Evolutionary conservation across 1,140 invertebrate species (phyloP).

Genomic region (Microplitis mediator): DNA sequence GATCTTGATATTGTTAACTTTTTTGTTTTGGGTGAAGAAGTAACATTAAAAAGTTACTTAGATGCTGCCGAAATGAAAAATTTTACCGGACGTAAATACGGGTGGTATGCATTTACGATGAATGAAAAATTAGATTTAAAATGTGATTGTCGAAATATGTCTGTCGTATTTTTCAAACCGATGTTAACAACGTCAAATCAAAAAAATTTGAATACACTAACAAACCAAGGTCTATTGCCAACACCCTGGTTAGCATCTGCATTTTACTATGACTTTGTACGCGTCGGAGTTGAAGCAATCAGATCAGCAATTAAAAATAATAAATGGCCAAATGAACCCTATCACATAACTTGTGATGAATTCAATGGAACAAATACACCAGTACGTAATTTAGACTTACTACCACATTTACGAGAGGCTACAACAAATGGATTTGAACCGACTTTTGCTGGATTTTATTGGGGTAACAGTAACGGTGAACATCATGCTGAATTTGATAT

Average conservation of each 20-base stretch:
- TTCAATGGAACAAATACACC: conserved; percentile 77
- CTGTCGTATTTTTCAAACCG: conserved; percentile 48
- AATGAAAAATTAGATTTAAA: conserved; percentile 57
- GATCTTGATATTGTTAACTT: conserved; percentile 88
- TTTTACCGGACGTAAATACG: conserved; percentile 62
- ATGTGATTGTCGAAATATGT: conserved; percentile 50
- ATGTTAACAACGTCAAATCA: conserved; percentile 24
- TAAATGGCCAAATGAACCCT: conserved; percentile 72
- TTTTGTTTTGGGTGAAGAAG: conserved; percentile 77
- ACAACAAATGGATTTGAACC: conserved; percentile 36
- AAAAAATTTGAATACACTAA: conserved; percentile 67
- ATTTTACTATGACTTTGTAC: conserved; percentile 85
- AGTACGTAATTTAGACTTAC: conserved; percentile 67
- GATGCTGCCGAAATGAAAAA: conserved; percentile 54
- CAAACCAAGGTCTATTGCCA: conserved; percentile 31
- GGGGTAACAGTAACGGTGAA: conserved; percentile 51
- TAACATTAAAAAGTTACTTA: conserved; percentile 74
- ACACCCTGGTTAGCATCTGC: conserved; percentile 65
- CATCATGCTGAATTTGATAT: conserved; percentile 47
- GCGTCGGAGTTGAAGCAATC: conserved; percentile 74
- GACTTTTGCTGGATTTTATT: conserved; percentile 48
- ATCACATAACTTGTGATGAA: conserved; percentile 75
- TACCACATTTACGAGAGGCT: conserved; percentile 61
- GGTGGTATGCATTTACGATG: conserved; percentile 67
- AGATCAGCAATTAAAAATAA: conserved; percentile 71